Conservation (phyloP, 2,797 vertebrate species). For the Pseudochirops cupreus region DNA sequence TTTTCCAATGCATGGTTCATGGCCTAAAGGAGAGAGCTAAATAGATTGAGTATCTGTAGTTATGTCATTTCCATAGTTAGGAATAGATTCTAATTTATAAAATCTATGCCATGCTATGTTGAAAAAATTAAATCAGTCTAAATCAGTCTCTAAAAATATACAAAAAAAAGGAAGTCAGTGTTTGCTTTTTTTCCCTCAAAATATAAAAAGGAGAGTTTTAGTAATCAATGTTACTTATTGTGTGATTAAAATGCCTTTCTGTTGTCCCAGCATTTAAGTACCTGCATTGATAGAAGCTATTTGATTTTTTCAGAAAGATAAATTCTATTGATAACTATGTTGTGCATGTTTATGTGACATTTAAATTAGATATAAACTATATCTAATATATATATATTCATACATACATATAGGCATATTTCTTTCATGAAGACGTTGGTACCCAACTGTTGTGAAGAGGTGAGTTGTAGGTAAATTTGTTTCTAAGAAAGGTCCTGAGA, state of each 20-base stretch:
- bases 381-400: neutral
- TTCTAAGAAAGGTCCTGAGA: neutral
- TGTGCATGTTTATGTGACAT: neutral
- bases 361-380: neutral
- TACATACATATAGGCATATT: neutral
- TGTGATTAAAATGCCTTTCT: neutral
- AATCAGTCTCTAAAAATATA: constrained; percentile 15
- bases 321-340: neutral
- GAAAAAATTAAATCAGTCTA: constrained; percentile 25
- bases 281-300: neutral
- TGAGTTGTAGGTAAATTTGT: neutral
- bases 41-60: neutral
- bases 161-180: neutral
- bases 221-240: neutral
- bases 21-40: neutral
- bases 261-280: neutral
- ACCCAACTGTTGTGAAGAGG: too few species aligned
- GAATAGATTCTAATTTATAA: neutral
- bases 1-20: constrained; percentile 19
- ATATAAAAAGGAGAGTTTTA: neutral
- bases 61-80: neutral
- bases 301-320: neutral
- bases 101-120: neutral
- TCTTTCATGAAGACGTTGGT: neutral
- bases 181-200: neutral